phyloP scores from a whole-genome alignment of 2,888 invertebrate species.

The Clepsis dumicolana region DNA sequence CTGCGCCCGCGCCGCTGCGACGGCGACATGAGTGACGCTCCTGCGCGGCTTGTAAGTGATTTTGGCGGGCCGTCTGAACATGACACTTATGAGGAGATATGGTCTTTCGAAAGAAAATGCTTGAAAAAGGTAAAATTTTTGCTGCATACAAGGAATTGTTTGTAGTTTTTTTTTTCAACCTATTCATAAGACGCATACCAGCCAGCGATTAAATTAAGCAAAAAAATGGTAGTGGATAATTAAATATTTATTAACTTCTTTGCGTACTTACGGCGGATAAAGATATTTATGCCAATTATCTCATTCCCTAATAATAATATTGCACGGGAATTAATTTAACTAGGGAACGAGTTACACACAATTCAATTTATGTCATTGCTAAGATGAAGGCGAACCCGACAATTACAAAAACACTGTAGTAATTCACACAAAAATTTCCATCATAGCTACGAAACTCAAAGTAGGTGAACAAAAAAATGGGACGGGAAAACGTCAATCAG shows the following conservation, averaged over 20 bases:
- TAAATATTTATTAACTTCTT: too few species aligned
- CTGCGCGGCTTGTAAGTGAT: conserved; percentile 44
- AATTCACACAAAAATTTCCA: conserved; percentile 8
- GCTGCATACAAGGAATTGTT: too few species aligned
- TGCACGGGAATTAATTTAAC: not conserved
- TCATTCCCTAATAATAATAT: not conserved
- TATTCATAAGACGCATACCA: too few species aligned
- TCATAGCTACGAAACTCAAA: conserved; percentile 46
- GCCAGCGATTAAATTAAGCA: too few species aligned
- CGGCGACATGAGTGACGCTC: conserved; percentile 56
- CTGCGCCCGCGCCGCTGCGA: conserved; percentile 63
- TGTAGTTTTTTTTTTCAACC: too few species aligned
- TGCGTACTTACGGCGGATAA: too few species aligned
- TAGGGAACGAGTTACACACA: not conserved
- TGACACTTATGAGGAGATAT: not conserved
- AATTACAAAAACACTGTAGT: conserved; percentile 1
- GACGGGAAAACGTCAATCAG: conserved; percentile 71
- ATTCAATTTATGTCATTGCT: not conserved
- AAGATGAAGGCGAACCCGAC: conserved; percentile 10
- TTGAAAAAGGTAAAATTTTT: too few species aligned
- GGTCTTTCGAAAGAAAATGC: not conserved
- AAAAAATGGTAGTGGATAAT: too few species aligned
- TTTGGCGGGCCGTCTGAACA: not conserved
- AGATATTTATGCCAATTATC: not conserved
- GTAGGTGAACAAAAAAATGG: conserved; percentile 59